These are phyloP conservation scores for Podocnemis expansa DNA, from an alignment of 2,113 vertebrate genomes.

Conservation along the genomic window DNA sequence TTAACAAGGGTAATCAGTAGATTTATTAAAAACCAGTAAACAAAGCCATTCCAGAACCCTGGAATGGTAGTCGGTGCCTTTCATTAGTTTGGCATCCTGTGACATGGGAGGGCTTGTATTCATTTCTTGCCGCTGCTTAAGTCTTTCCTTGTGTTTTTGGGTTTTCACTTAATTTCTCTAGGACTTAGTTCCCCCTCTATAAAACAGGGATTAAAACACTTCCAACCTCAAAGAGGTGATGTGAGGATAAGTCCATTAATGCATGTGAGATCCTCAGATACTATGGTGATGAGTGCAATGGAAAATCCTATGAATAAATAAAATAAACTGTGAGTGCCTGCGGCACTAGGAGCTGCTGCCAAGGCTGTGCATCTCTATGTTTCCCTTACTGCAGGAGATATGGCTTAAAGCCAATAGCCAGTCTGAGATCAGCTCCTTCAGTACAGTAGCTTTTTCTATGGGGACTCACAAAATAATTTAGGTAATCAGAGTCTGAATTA, in stretches of 20 bases:
- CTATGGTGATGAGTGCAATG: constrained; percentile 38
- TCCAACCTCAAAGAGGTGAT: constrained; percentile 22
- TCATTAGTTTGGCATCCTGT: background rate
- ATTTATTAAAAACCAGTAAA: background rate
- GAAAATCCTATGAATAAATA: constrained; percentile 72
- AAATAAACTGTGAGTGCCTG: constrained; percentile 74
- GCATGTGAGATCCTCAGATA: constrained; percentile 61
- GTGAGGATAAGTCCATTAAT: constrained; percentile 53
- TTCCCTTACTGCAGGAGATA: constrained; percentile 58
- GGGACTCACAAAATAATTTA: constrained; percentile 6
- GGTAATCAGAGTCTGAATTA: constrained; percentile 29
- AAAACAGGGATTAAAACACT: constrained; percentile 21
- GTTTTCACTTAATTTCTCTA: background rate
- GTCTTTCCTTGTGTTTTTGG: background rate
- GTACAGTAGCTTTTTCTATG: constrained; percentile 45
- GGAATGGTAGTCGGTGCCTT: background rate
- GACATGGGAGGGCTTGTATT: background rate
- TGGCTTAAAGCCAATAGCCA: constrained; percentile 61
- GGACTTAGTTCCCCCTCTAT: background rate
- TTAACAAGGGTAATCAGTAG: background rate
- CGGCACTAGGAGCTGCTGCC: constrained; percentile 69
- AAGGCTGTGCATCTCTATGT: constrained; percentile 70
- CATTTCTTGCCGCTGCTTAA: background rate
- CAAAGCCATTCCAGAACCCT: background rate
- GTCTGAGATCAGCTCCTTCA: constrained; percentile 54